Evolutionary conservation across 1,140 invertebrate species (phyloP).

Genomic region (Belonocnema kinseyi): DNA sequence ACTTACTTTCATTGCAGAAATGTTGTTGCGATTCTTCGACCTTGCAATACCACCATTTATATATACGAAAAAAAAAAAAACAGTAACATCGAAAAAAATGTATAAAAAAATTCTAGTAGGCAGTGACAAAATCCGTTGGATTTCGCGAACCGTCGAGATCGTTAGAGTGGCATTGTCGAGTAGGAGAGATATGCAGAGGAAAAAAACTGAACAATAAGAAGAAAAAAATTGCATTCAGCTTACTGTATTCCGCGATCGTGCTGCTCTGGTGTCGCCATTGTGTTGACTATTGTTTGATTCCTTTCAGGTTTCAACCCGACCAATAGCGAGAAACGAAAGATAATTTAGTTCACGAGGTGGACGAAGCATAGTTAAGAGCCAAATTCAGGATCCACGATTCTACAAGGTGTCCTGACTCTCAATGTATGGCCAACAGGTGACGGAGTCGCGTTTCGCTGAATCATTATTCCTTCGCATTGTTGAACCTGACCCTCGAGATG

Average conservation of each 20-base stretch:
- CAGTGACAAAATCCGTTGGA: constrained; percentile 45
- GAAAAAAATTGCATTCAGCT: constrained; percentile 37
- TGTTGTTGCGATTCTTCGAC: neutral
- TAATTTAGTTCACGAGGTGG: constrained; percentile 24
- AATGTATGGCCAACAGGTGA: neutral
- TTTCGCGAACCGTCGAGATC: constrained; percentile 48
- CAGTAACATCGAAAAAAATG: neutral
- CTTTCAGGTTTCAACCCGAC: constrained; percentile 42
- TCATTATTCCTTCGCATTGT: neutral
- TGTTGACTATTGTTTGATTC: constrained; percentile 56
- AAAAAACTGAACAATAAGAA: constrained; percentile 42
- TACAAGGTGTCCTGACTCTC: constrained; percentile 21
- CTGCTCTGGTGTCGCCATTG: constrained; percentile 42
- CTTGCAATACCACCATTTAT: neutral
- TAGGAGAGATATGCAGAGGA: constrained; percentile 8
- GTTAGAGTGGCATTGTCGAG: constrained; percentile 56
- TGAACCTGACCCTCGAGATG: too few species aligned
- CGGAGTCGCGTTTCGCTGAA: constrained; percentile 18
- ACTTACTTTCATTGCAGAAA: neutral
- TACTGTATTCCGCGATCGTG: constrained; percentile 43
- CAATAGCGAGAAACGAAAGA: constrained; percentile 24
- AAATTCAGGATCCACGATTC: constrained; percentile 6
- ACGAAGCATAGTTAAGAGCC: neutral
- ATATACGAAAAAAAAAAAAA: constrained; percentile 11
- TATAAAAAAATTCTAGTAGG: constrained; percentile 36